These are phyloP conservation scores for Vanessa tameamea DNA, from an alignment of 1,140 invertebrate genomes.

Conservation along the genomic window DNA sequence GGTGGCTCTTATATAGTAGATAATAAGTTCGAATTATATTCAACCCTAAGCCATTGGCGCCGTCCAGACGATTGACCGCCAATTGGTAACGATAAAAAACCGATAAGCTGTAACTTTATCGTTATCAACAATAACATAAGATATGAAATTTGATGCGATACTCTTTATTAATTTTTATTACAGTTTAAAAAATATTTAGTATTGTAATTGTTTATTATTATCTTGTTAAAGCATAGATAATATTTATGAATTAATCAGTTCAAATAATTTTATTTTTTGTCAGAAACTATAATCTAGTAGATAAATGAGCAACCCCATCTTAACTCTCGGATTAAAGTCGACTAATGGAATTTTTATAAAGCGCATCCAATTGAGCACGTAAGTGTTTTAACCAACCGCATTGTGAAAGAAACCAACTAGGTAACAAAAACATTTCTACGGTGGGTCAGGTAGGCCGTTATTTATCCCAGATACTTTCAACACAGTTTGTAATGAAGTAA, in stretches of 20 bases:
- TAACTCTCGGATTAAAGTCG: too few relatives aligned
- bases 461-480: too few relatives aligned
- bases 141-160: conserved; percentile 25
- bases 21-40: neutral
- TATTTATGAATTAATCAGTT: neutral
- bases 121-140: conserved; percentile 38
- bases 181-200: conserved; percentile 14
- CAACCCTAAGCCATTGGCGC: conserved; percentile 37
- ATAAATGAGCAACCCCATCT: too few relatives aligned
- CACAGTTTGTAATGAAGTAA: too few relatives aligned
- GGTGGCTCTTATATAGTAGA: neutral
- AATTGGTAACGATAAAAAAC: conserved; percentile 42
- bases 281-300: too few relatives aligned
- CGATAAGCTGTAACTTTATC: conserved; percentile 41
- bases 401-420: too few relatives aligned
- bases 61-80: conserved; percentile 42
- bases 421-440: too few relatives aligned
- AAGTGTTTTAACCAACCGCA: too few relatives aligned
- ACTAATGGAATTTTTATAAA: too few relatives aligned
- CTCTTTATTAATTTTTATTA: conserved; percentile 33
- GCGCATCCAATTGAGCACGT: too few relatives aligned
- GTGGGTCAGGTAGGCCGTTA: too few relatives aligned
- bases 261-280: neutral
- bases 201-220: neutral
- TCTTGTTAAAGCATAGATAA: neutral